These are phyloP conservation scores for Lophius americanus DNA, from an alignment of 2,797 vertebrate species.

Conservation along the genomic window DNA sequence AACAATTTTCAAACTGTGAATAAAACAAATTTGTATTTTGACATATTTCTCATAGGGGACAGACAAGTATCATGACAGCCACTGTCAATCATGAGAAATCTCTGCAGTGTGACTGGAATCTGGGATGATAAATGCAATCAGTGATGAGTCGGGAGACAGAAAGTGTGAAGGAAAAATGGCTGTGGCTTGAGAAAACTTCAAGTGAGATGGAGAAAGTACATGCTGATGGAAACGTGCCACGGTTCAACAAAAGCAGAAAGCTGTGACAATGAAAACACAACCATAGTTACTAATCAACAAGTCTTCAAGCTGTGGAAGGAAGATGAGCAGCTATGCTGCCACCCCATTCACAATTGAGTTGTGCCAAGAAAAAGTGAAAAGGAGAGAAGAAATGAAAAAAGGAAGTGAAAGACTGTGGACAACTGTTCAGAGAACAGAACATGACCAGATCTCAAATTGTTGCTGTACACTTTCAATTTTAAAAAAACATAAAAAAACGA, in stretches of 20 bases:
- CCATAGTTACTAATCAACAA: constrained; percentile 76
- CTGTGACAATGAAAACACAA: constrained; percentile 73
- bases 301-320: constrained; percentile 76
- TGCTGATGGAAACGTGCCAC: constrained; percentile 54
- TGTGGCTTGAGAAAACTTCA: constrained; percentile 43
- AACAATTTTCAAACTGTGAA: too few species aligned
- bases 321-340: constrained; percentile 78
- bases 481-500: constrained; percentile 19
- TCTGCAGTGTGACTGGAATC: constrained; percentile 10
- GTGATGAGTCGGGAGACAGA: constrained; percentile 24
- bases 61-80: not conserved
- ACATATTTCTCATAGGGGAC: not conserved
- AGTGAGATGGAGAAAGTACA: constrained; percentile 57
- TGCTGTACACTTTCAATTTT: constrained; percentile 47
- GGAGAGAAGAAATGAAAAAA: constrained; percentile 77
- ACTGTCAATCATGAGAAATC: constrained; percentile 27
- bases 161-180: constrained; percentile 39
- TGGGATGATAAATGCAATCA: constrained; percentile 11
- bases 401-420: constrained; percentile 80
- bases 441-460: constrained; percentile 78
- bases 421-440: constrained; percentile 78
- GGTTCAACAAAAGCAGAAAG: constrained; percentile 69
- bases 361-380: constrained; percentile 81
- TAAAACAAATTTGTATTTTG: too few species aligned
- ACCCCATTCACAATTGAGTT: constrained; percentile 72